phyloP scores from a whole-genome alignment of 2,113 vertebrate genomes.

The Monopterus albus region DNA sequence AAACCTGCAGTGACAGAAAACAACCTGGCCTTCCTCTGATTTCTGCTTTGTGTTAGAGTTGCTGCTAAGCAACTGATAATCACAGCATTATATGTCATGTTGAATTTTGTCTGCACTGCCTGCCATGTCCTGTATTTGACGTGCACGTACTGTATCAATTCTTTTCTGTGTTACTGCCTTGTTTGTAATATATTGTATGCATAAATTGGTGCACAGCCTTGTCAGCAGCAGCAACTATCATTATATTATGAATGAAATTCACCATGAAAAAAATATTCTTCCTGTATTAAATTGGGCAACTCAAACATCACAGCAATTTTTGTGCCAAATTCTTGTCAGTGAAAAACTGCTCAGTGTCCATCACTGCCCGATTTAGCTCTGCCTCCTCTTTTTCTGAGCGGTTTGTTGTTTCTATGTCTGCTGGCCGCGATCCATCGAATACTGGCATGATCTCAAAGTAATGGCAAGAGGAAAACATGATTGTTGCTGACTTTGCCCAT shows the following conservation, averaged over 20 bases:
- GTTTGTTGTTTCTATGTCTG: conserved; percentile 3
- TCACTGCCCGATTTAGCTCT: background rate
- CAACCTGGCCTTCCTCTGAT: background rate
- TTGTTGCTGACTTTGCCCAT: conserved; percentile 45
- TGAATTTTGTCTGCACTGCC: background rate
- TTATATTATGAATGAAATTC: background rate
- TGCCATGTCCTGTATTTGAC: background rate
- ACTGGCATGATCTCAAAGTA: conserved; percentile 18
- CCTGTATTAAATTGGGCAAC: background rate
- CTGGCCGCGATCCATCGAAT: conserved; percentile 29
- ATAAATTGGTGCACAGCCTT: background rate
- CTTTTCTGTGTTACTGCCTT: background rate
- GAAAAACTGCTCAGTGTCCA: conserved; percentile 2
- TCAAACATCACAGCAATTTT: background rate
- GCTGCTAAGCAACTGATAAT: background rate
- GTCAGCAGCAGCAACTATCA: background rate
- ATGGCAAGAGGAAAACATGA: conserved; percentile 24
- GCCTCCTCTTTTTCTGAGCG: background rate
- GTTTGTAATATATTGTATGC: background rate
- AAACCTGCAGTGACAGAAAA: background rate
- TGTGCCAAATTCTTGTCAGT: background rate
- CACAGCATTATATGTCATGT: background rate
- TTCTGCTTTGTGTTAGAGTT: background rate
- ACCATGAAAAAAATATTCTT: background rate
- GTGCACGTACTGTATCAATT: background rate